Conservation (phyloP, 2,888 invertebrate genomes). For the Mesorhabditis belari region DNA sequence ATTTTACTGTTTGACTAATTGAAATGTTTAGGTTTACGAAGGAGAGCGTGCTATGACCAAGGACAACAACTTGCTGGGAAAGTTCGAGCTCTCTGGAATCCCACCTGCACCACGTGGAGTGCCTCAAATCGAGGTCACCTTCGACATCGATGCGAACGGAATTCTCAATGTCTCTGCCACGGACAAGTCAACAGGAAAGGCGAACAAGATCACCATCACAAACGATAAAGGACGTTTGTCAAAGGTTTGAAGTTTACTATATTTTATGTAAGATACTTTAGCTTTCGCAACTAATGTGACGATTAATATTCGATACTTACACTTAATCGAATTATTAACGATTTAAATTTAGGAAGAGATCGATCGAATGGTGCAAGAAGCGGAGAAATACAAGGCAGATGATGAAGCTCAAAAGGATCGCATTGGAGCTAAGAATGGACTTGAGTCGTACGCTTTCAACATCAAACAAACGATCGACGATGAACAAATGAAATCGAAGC, state of each 20-base stretch:
- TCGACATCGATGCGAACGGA: conserved; percentile 70
- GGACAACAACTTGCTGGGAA: conserved; percentile 83
- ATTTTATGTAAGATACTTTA: too few relatives aligned
- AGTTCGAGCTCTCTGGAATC: conserved; percentile 91
- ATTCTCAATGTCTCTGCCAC: conserved; percentile 87
- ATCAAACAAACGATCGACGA: conserved; percentile 86
- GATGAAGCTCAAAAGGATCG: conserved; percentile 62
- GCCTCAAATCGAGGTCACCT: conserved; percentile 66
- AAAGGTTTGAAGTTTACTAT: too few relatives aligned
- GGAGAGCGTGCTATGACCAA: conserved; percentile 72
- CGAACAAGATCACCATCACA: conserved; percentile 62
- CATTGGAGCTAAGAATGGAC: conserved; percentile 72
- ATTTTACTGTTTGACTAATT: too few relatives aligned
- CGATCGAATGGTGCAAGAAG: conserved; percentile 75
- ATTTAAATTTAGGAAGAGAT: too few relatives aligned
- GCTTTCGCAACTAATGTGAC: too few relatives aligned
- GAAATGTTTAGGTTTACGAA: too few relatives aligned
- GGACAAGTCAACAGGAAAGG: conserved; percentile 68
- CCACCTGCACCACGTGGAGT: conserved; percentile 86
- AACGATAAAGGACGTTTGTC: conserved; percentile 69
- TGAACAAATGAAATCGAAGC: conserved; percentile 76
- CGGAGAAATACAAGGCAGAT: conserved; percentile 76
- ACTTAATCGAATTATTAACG: too few relatives aligned
- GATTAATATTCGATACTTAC: too few relatives aligned
- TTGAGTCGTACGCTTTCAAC: conserved; percentile 85